A percentile compares a stretch with the other conserved stretches of the same genome.
These are phyloP conservation scores for Psilopogon haemacephalus DNA, from an alignment of 2,113 vertebrate genomes.

Conservation along the genomic window DNA sequence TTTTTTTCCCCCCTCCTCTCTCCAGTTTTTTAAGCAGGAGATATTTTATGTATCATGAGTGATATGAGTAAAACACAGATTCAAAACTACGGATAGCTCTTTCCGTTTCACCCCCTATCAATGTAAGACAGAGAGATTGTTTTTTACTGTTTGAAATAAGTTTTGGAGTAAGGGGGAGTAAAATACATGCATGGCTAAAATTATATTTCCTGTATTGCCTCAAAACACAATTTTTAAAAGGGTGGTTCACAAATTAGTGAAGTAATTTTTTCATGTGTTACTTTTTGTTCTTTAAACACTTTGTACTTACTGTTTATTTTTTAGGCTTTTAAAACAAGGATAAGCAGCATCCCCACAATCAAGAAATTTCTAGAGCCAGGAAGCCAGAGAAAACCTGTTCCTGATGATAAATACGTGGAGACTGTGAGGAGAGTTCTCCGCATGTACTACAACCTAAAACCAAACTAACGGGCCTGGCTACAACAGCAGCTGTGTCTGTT, in stretches of 20 bases:
- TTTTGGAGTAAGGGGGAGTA: background rate
- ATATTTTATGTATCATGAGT: background rate
- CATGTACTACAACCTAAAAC: background rate
- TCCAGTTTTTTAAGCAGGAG: background rate
- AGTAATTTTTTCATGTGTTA: background rate
- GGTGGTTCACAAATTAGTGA: background rate
- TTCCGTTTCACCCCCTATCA: background rate
- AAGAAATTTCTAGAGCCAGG: slow-evolving; percentile 83
- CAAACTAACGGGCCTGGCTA: background rate
- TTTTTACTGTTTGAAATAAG: background rate
- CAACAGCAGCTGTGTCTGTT: background rate
- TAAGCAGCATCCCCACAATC: slow-evolving; percentile 76
- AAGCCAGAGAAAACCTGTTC: slow-evolving; percentile 83
- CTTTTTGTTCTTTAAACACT: background rate
- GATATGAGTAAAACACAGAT: background rate
- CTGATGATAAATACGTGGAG: slow-evolving; percentile 77
- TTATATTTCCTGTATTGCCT: background rate
- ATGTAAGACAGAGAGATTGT: background rate
- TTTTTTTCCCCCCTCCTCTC: background rate
- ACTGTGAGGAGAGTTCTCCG: slow-evolving; percentile 73
- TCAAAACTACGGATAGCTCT: background rate
- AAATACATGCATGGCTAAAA: background rate
- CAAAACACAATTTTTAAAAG: background rate
- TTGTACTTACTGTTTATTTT: background rate
- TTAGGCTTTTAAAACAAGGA: slow-evolving; percentile 83